A percentile compares a stretch with the other conserved stretches of the same genome.
phyloP scores from a whole-genome alignment of 2,113 vertebrate species.

The Syngnathus typhle region DNA sequence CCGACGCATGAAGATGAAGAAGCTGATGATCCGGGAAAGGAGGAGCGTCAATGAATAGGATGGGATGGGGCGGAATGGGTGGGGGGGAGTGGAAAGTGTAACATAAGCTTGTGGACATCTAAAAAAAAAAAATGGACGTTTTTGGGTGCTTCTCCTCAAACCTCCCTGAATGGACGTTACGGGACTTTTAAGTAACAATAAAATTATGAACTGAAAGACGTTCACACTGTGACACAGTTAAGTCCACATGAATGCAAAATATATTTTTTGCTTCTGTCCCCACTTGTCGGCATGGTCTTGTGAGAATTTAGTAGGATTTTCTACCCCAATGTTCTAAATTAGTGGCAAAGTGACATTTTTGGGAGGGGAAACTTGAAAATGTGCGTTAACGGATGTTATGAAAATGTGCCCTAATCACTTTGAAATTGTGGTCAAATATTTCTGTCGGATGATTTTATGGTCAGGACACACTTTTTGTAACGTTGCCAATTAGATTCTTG shows the following conservation, averaged over 20 bases:
- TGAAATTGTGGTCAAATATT: background rate
- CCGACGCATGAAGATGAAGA: constrained; percentile 71
- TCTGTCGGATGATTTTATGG: background rate
- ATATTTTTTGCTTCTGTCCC: constrained; percentile 38
- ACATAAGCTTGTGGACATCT: background rate
- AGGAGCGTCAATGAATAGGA: constrained; percentile 53
- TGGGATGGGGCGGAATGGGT: constrained; percentile 1
- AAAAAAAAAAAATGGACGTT: background rate
- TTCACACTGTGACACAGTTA: constrained; percentile 30
- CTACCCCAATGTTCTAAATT: background rate
- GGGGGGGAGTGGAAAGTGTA: constrained; percentile 17
- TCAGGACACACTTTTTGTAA: background rate
- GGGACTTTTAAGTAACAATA: background rate
- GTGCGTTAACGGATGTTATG: background rate
- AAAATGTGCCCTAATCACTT: background rate
- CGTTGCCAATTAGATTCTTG: background rate
- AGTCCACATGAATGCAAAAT: constrained; percentile 27
- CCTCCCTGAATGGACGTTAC: background rate
- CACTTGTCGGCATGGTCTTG: background rate
- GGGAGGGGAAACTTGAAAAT: background rate
- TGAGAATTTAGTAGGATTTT: constrained; percentile 6
- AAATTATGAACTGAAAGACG: background rate
- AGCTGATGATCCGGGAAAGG: constrained; percentile 67
- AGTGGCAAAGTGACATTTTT: background rate
- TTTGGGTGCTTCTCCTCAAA: background rate